phyloP scores from a whole-genome alignment of 2,888 invertebrate species.

The Tricholauxania praeusta region DNA sequence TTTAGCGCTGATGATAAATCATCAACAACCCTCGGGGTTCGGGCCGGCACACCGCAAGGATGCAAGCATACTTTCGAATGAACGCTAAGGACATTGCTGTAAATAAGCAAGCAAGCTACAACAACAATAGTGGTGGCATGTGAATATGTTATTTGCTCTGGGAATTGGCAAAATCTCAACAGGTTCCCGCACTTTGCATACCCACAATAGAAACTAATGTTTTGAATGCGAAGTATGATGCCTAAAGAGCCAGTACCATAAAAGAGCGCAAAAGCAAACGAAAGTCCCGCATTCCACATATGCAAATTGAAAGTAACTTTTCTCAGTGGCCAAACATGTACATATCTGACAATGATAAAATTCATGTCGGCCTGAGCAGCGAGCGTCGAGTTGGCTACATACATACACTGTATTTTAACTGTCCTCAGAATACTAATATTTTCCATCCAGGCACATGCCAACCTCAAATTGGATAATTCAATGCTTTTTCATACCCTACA shows the following conservation, averaged over 20 bases:
- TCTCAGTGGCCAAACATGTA: constrained; percentile 11
- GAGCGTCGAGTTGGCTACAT: background rate
- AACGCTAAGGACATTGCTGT: constrained; percentile 4
- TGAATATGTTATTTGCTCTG: constrained; percentile 66
- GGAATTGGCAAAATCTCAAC: constrained; percentile 68
- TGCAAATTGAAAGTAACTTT: constrained; percentile 26
- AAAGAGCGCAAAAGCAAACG: constrained; percentile 5
- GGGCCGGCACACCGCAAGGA: constrained; percentile 42
- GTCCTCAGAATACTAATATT: constrained; percentile 15
- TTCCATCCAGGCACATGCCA: background rate
- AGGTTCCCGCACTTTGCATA: constrained; percentile 67
- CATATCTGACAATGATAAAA: constrained; percentile 3
- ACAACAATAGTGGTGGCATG: constrained; percentile 41
- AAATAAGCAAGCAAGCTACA: constrained; percentile 37
- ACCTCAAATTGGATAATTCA: too few species aligned
- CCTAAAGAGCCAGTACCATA: background rate
- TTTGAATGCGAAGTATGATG: constrained; percentile 12
- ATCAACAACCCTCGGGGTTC: constrained; percentile 55
- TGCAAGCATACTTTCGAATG: constrained; percentile 16
- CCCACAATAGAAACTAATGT: constrained; percentile 7
- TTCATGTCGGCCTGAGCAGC: constrained; percentile 2
- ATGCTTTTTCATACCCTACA: too few species aligned
- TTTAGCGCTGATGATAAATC: constrained; percentile 63
- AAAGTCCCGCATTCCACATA: constrained; percentile 17
- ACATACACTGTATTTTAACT: background rate